Evolutionary conservation across 2,797 vertebrate species (phyloP), one percentile per base, ranked within the genome.

Genomic region (Iguana delicatissima): DNA sequence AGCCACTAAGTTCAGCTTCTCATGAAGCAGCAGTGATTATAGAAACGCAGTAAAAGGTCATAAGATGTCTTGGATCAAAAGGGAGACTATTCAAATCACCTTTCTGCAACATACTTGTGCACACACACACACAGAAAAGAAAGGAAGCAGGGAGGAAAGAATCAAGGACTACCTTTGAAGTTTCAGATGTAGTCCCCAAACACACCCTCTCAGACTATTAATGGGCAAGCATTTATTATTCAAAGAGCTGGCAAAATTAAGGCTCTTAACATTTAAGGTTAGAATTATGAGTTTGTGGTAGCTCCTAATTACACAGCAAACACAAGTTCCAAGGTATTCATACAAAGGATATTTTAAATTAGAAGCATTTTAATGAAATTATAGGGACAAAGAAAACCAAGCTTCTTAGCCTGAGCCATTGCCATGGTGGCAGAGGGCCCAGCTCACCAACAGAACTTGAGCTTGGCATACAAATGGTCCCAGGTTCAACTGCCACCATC

Each of bases 371-470:
- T 3, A 76, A 82, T 50, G 79, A 57, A 92, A 91, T 72, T 64
- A 86, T 74, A 91, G 85, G 86, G 76, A 89, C 89, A 92, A 94
- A 80, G 29, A 62, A 29, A 91, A 95, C 87, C 1, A 46, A 38
- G 42, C 89, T 93, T 90, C 67, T 93, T 57, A 57, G n/a, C 88
- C 29, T 83, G 13, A 89, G 72, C 92, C 91, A 90, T 2, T 74
- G 50, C 22, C n/a, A 69, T 55, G 12, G 64, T 26, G 32, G 62
- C 69, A 88, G n/a, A 20, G 32, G 50, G 7, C 42, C 5, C 24
- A 52, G 29, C 50, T 85, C 67, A 35, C 1, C 38, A n/a, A 32
- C 3, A 52, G 14, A n/a, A 9, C 7, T 9, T 50, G 6, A 52
- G 18, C 29, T 72, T 73, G 52, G 62, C 50, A 55, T 52, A 50